A percentile compares a stretch with the other conserved stretches of the same genome.
Conservation (phyloP, 2,888 invertebrate genomes). For the Drosophila paucipuncta region DNA sequence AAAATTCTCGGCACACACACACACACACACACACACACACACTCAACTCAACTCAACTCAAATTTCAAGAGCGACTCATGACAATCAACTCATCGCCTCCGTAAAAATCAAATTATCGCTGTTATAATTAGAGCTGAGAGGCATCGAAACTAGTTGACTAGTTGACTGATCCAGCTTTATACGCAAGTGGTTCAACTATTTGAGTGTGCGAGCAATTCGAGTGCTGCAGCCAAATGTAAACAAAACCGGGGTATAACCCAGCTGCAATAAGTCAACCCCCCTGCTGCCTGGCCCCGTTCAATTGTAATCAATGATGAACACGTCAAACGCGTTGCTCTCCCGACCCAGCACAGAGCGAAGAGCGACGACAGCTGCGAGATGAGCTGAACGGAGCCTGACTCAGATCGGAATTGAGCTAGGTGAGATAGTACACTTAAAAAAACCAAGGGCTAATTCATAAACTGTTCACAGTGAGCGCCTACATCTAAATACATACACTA, state of each 20-base stretch:
- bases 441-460: not conserved
- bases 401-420: not conserved
- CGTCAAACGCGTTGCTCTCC: conserved; percentile 4
- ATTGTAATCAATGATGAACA: conserved; percentile 9
- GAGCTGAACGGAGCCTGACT: not conserved
- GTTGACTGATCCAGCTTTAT: not conserved
- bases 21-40: not conserved
- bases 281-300: not conserved
- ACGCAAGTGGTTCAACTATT: conserved; percentile 16
- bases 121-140: not conserved
- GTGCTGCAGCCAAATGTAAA: conserved; percentile 9
- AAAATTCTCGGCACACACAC: not conserved
- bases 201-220: not conserved
- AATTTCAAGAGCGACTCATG: conserved; percentile 7
- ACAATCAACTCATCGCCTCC: not conserved
- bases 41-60: not conserved
- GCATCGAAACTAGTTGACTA: not conserved
- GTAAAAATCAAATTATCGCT: not conserved
- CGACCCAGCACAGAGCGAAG: not conserved
- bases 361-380: not conserved
- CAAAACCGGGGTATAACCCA: conserved; percentile 21
- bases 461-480: not conserved
- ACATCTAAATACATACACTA: not conserved
- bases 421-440: not conserved
- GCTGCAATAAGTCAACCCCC: conserved; percentile 18